These are phyloP conservation scores for Podiceps cristatus DNA, from an alignment of 2,113 vertebrate species.

Conservation along the genomic window DNA sequence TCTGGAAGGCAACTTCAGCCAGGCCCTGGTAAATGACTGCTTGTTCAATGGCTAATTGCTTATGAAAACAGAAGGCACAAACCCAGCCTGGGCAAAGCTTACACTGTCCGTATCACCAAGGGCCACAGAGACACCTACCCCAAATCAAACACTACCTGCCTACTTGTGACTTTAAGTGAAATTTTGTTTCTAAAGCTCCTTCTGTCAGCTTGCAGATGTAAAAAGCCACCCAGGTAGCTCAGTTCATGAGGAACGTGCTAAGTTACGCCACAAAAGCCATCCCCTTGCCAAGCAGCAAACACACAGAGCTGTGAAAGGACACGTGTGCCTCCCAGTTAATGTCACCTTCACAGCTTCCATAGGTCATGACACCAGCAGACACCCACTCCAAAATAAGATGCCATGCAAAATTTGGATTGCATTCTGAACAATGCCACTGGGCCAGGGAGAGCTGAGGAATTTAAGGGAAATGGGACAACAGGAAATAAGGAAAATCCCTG, in stretches of 20 bases:
- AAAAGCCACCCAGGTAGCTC: not conserved
- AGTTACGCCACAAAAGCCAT: not conserved
- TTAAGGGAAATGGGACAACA: not conserved
- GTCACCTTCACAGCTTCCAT: constrained; percentile 57
- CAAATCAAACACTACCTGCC: not conserved
- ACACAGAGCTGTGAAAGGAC: constrained; percentile 5
- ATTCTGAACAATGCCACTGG: not conserved
- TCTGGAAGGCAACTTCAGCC: not conserved
- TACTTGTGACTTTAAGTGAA: not conserved
- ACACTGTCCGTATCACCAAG: not conserved
- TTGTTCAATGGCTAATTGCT: not conserved
- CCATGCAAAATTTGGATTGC: not conserved
- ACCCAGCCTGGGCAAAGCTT: not conserved
- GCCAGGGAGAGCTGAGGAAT: not conserved
- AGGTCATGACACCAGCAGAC: constrained; percentile 21
- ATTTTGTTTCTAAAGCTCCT: not conserved
- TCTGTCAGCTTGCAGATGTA: not conserved
- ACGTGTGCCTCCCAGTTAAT: constrained; percentile 26
- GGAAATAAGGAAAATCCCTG: not conserved
- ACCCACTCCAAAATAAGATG: not conserved
- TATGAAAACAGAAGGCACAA: not conserved
- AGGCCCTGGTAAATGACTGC: not conserved
- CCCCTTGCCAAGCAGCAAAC: constrained; percentile 1
- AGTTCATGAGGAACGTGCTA: not conserved
- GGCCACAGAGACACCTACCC: not conserved